Evolutionary conservation across 2,888 invertebrate species (phyloP), one percentile per base, ranked within the genome.

Genomic region (Parelbella ahira): DNA sequence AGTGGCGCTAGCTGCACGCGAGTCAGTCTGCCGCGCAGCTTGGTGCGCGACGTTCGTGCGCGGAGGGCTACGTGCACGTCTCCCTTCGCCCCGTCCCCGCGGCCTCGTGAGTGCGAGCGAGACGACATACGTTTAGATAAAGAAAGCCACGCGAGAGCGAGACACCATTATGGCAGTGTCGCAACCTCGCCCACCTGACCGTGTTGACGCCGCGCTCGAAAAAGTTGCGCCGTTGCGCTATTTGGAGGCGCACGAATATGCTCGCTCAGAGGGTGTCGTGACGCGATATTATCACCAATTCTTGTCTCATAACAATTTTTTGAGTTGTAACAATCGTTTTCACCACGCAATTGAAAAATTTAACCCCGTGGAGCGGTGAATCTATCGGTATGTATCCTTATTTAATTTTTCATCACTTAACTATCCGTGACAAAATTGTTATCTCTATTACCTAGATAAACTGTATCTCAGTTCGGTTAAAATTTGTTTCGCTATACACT

Each of bases 131-230:
- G 51, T 55, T 47, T 54, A 50, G 65, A 72, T 58, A 56, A 60
- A 64, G 63, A 54, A 56, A 57, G 49, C 51, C 33, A 50, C 45
- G 52, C 45, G 37, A 49, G 60, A 72, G 49, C 51, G 77, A 71
- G 81, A 82, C 54, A 51, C 61, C 63, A 53, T 56, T 59, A 84
- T 80, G 80, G 76, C 84, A 74, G 80, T 84, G 86, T 84, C 87
- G 87, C 87, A 86, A 87, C 86, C 82, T 86, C 86, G 83, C 86
- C 86, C 87, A 87, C 87, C 87, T 87, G 87, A 87, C 84, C 81
- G 84, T 86, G 87, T 84, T 86, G 86, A 86, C 75, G 86, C 83
- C 84, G 84, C 79, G 79, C 83, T 84, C 78, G 81, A 83, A 84
- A 84, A 86, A 86, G 84, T 84, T 86, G 84, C 86, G 86, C 84